phyloP scores from a whole-genome alignment of 2,113 vertebrate genomes.

The Plectropomus leopardus region DNA sequence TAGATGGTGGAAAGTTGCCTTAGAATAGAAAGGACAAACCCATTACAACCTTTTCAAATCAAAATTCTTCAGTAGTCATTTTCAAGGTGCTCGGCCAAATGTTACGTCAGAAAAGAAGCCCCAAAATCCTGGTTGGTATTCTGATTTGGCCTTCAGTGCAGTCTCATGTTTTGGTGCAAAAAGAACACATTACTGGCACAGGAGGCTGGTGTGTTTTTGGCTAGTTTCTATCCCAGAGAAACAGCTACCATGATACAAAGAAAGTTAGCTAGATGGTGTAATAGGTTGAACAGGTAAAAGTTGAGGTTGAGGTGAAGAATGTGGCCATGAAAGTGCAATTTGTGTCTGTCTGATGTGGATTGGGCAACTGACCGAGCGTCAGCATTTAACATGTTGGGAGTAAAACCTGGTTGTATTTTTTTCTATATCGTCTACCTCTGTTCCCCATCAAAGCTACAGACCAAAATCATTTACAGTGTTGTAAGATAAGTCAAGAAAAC shows the following conservation, averaged over 20 bases:
- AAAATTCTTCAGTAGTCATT: conserved; percentile 49
- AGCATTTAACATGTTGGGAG: too few species aligned
- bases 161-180: neutral
- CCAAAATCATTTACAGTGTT: neutral
- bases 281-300: neutral
- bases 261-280: too few species aligned
- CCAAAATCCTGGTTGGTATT: conserved; percentile 15
- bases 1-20: conserved; percentile 58
- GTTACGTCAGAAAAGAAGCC: conserved; percentile 17
- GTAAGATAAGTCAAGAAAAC: neutral
- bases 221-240: neutral
- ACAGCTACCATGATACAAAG: neutral
- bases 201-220: conserved; percentile 7
- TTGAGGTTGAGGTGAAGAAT: neutral
- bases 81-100: conserved; percentile 18
- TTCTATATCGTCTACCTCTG: neutral
- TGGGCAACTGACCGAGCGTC: too few species aligned
- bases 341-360: too few species aligned
- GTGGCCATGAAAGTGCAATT: neutral
- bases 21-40: conserved; percentile 43
- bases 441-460: too few species aligned
- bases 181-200: neutral
- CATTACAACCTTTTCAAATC: conserved; percentile 44
- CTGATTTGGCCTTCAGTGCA: conserved; percentile 2
- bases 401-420: neutral